Evolutionary conservation across 2,888 invertebrate species (phyloP).

Genomic region (Laspeyria flexula): DNA sequence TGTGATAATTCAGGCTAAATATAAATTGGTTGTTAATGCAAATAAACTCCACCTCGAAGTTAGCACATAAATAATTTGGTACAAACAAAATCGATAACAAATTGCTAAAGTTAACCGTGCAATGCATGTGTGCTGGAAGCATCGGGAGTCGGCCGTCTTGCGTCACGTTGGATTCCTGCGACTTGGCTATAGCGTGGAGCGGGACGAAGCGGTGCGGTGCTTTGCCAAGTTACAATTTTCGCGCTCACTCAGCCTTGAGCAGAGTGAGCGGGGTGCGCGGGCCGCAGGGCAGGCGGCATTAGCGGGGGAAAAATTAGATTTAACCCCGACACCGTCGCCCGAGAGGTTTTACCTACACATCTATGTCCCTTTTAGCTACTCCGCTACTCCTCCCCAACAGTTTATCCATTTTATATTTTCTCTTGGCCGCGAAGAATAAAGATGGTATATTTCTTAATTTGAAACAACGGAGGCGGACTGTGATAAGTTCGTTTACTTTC

Average conservation of each 20-base stretch:
- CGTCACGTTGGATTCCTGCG: constrained; percentile 48
- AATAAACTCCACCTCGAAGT: not conserved
- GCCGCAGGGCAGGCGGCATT: constrained; percentile 63
- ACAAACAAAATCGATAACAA: constrained; percentile 28
- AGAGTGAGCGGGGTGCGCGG: constrained; percentile 26
- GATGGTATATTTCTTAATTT: constrained; percentile 67
- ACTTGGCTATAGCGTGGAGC: constrained; percentile 14
- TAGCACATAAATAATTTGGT: constrained; percentile 6
- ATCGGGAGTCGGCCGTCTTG: not conserved
- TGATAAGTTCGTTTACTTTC: constrained; percentile 32
- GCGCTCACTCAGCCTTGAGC: constrained; percentile 73
- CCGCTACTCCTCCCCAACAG: constrained; percentile 60
- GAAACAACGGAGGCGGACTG: constrained; percentile 45
- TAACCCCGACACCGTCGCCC: constrained; percentile 70
- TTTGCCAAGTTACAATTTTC: constrained; percentile 64
- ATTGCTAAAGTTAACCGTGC: constrained; percentile 37
- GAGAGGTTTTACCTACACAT: constrained; percentile 62
- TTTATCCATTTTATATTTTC: constrained; percentile 73
- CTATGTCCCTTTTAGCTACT: constrained; percentile 65
- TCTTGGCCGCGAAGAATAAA: constrained; percentile 54
- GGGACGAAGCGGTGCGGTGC: constrained; percentile 33
- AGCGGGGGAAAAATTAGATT: constrained; percentile 81
- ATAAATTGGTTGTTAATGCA: too few species aligned
- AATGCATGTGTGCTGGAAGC: constrained; percentile 34
- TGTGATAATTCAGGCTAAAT: too few species aligned